Evolutionary conservation across 2,113 vertebrate species (phyloP), one percentile per base, ranked within the genome.

Genomic region (Syngnathoides biaculeatus): DNA sequence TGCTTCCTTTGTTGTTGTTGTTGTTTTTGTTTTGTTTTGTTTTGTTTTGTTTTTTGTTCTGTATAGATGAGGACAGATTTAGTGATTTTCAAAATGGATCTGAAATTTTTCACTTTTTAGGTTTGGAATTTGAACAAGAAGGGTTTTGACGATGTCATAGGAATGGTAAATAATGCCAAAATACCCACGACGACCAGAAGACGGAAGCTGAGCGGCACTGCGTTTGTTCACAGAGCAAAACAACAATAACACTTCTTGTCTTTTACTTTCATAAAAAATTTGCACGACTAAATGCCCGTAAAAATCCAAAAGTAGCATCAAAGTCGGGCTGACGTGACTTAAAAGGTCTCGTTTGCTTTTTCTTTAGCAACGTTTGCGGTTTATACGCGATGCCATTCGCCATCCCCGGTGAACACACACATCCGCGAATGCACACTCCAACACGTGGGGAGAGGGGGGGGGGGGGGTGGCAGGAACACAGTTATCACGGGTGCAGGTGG

Each of bases 401-500:
- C 58, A 35, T 65, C 76, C 77, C 77, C 60, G 60, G 68, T 67
- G 63, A 13, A 50, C 47, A 27, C 22, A 53, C 52, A 53, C 52
- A 24, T 15, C 8, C 55, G 30, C 74, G 60, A 55, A 77, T 22
- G 74, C 63, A 68, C 80, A 35, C 55, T 6, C 52, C 27, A 26
- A 57, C 55, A 57, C 14, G 2, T 57, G 27, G 53, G 24, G 53
- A 13, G 43, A 13, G 43, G 48, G 72, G 72, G 30, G 30, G 30
- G 30, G 30, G 30, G 30, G 76, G 82, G 80, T 67, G 64, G 26
- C 73, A 78, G 82, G 71, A 69, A 58, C 75, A 70, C 71, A 43
- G 12, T 30, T 55, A 73, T 80, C 76, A 40, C 12, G 76, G 73
- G 40, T 35, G 61, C 84, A 84, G 85, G 79, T 82, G 82, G 86